phyloP scores from a whole-genome alignment of 1,140 invertebrate genomes.

The Octopus bimaculoides region DNA sequence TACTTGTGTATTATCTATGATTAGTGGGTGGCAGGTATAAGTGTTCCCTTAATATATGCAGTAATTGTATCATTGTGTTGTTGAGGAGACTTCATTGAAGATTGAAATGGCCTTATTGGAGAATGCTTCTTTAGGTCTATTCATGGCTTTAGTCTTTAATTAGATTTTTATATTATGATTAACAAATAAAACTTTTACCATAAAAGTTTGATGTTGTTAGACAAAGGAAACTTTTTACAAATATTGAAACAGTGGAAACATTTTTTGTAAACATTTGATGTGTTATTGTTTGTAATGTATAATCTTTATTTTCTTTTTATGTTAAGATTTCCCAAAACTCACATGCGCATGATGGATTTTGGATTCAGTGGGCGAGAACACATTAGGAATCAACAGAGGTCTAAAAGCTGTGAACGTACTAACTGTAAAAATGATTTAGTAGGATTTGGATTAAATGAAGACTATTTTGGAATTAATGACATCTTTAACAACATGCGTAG shows the following conservation, averaged over 20 bases:
- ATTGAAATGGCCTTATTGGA: too few species aligned
- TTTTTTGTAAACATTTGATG: too few species aligned
- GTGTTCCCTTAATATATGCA: constrained; percentile 17
- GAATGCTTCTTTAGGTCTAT: too few species aligned
- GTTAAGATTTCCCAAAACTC: constrained; percentile 13
- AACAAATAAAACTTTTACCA: too few species aligned
- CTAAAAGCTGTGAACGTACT: constrained; percentile 12
- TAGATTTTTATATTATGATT: too few species aligned
- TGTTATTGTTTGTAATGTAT: too few species aligned
- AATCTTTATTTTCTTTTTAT: background rate
- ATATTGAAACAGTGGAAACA: too few species aligned
- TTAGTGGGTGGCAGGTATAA: constrained; percentile 1
- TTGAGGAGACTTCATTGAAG: too few species aligned
- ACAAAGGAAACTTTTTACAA: too few species aligned
- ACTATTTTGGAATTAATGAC: constrained; percentile 21
- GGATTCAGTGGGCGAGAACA: background rate
- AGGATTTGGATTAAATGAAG: constrained; percentile 18
- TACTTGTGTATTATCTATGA: background rate
- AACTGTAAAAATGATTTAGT: constrained; percentile 14
- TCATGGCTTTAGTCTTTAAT: too few species aligned
- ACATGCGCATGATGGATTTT: constrained; percentile 12
- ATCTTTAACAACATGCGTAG: constrained; percentile 35
- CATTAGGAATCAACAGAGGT: constrained; percentile 10
- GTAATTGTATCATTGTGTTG: too few species aligned
- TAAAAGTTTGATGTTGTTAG: too few species aligned